Percentiles rank a stretch among this genome's conserved stretches.
These are phyloP conservation scores for Diceros bicornis DNA, from an alignment of 2,797 vertebrate species.

Conservation along the genomic window DNA sequence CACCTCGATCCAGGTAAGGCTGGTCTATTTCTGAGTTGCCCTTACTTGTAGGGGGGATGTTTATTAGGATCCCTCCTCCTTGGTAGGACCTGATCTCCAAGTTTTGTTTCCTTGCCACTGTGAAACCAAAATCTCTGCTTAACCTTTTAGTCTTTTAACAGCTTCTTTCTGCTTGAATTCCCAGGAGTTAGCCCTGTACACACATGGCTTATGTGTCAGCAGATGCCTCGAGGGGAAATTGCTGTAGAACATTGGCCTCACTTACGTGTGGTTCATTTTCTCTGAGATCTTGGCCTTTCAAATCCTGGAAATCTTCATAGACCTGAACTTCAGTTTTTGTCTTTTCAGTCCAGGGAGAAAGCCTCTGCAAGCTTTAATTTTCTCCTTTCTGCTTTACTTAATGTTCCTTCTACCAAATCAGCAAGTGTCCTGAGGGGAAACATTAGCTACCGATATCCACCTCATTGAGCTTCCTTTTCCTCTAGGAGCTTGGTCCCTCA, in stretches of 20 bases:
- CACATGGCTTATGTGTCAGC: not conserved
- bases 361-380: not conserved
- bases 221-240: not conserved
- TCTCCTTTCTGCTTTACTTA: slow-evolving; percentile 22
- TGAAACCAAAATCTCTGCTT: not conserved
- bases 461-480: not conserved
- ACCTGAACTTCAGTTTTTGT: not conserved
- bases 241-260: not conserved
- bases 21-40: not conserved
- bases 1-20: not conserved
- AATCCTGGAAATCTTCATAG: not conserved
- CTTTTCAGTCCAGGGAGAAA: not conserved
- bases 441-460: not conserved
- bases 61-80: not conserved
- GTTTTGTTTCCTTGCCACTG: not conserved
- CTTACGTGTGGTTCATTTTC: not conserved
- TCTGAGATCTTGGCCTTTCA: not conserved
- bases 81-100: not conserved
- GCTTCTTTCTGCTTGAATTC: not conserved
- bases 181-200: not conserved
- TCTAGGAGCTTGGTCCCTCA: not conserved
- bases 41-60: not conserved
- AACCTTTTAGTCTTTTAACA: not conserved
- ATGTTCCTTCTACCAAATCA: not conserved
- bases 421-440: not conserved